Conservation (phyloP, 2,888 invertebrate genomes). For the Lasius fuliginosus region DNA sequence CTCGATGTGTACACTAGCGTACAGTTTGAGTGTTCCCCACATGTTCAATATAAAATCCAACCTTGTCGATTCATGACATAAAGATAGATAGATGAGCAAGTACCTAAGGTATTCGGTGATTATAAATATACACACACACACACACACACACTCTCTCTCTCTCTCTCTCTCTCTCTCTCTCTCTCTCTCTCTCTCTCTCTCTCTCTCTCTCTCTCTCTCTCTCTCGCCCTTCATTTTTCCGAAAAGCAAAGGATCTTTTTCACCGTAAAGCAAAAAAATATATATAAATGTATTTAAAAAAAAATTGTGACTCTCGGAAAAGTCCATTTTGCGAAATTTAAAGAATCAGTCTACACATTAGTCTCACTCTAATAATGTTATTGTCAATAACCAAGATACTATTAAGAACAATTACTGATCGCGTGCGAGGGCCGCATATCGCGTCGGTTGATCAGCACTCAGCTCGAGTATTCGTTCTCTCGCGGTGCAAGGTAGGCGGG, state of each 20-base stretch:
- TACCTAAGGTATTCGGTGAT: background rate
- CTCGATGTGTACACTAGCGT: constrained; percentile 8
- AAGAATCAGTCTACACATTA: background rate
- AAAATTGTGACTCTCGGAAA: background rate
- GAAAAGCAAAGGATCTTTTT: background rate
- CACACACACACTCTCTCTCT: too few relatives aligned
- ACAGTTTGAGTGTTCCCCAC: background rate
- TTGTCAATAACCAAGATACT: background rate
- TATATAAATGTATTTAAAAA: background rate
- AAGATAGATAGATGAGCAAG: background rate
- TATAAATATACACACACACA: background rate
- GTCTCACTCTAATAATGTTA: background rate
- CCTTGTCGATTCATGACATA: background rate
- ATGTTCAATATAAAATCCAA: constrained; percentile 15
- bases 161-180: too few relatives aligned
- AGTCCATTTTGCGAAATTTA: background rate
- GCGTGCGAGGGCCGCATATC: constrained; percentile 44
- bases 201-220: too few relatives aligned
- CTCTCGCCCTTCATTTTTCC: background rate
- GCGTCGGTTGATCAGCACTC: constrained; percentile 44
- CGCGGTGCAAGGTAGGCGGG: constrained; percentile 62
- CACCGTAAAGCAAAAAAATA: background rate
- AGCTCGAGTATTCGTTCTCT: constrained; percentile 34
- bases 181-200: too few relatives aligned
- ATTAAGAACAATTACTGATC: constrained; percentile 44